Base-by-base conservation (phyloP, 2,888 invertebrate genomes). In the Drosophila basisetae region DNA sequence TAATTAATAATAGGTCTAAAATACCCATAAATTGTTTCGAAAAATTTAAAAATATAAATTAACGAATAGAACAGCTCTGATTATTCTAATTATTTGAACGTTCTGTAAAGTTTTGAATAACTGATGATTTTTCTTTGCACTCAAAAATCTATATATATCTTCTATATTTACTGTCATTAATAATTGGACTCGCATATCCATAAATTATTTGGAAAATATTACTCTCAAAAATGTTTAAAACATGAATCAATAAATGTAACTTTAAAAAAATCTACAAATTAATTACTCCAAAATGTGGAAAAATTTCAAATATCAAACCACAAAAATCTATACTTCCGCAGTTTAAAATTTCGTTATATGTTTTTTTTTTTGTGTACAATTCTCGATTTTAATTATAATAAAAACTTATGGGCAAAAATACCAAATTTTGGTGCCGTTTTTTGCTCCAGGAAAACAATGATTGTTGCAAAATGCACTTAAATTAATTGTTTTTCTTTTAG, bases 381-480 rank as follows among this genome's bases (percentile, higher is more conserved):
- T 84, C 74, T 73, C 59, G 55, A 60, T 54, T 65, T 67, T 68
- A 82, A 81, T 82, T 73, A 72, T 66, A 84, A 80, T 80, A 84
- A 68, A 87, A 87, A 84, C 68, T 68, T 65, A 67, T 64, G 35
- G 78, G 75, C 70, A 74, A 70, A 52, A 74, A 73, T 73, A 64
- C 52, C 53, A 71, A 83, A 75, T 16, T 25, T 75, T 53, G 53
- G 68, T 82, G 68, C 68, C 74, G 22, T 22, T 47, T 16, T 58
- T 66, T 69, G 69, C 81, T 73, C 72, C 4, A 22, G 13, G 30
- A 67, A 64, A 72, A 41, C 52, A 72, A 73, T 74, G 67, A 68
- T 63, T 31, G 11, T 54, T 37, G 22, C 25, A 52, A 68, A 73
- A 73, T 65, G 47, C 53, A 76, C 90, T 84, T 76, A 84, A 84